Evolutionary conservation across 2,797 vertebrate species (phyloP), one percentile per base, ranked within the genome.

Genomic region (Chanos chanos): DNA sequence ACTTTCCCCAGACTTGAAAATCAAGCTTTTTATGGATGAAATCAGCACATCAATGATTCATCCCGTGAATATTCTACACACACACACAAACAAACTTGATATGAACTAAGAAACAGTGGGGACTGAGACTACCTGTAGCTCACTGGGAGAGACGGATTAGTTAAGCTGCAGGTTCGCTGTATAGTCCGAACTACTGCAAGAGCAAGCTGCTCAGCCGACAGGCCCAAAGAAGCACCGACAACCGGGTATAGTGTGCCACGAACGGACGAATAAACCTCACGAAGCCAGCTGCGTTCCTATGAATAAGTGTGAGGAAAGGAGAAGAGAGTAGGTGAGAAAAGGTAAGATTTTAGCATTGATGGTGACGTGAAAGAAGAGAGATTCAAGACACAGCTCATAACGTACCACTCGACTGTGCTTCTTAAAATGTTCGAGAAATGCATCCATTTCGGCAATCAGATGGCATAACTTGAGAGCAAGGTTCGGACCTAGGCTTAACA

Each of bases 31-130:
- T n/a, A n/a, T n/a, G n/a, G n/a, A n/a, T n/a, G n/a, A n/a, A n/a
- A n/a, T n/a, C n/a, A n/a, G n/a, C n/a, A n/a, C n/a, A n/a, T n/a
- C n/a, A n/a, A n/a, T n/a, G n/a, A n/a, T n/a, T n/a, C n/a, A n/a
- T n/a, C n/a, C n/a, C n/a, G n/a, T n/a, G n/a, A n/a, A n/a, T n/a
- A n/a, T n/a, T n/a, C n/a, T n/a, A n/a, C n/a, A n/a, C n/a, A n/a
- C n/a, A 88, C n/a, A 92, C 41, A 0, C 89, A 90, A 56, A 92
- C 69, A n/a, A 84, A 85, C 72, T 94, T 95, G 43, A 34, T 5
- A 12, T 1, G 9, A 52, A 10, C 18, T 9, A 12, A 6, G 13
- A 8, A 4, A 15, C 15, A 27, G 48, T 15, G 18, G 4, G 3
- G 3, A 3, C 2, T 2, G 1, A 7, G 12, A 18, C 51, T 19